Evolutionary conservation across 1,140 invertebrate genomes (phyloP).

Genomic region (Anastrepha obliqua): DNA sequence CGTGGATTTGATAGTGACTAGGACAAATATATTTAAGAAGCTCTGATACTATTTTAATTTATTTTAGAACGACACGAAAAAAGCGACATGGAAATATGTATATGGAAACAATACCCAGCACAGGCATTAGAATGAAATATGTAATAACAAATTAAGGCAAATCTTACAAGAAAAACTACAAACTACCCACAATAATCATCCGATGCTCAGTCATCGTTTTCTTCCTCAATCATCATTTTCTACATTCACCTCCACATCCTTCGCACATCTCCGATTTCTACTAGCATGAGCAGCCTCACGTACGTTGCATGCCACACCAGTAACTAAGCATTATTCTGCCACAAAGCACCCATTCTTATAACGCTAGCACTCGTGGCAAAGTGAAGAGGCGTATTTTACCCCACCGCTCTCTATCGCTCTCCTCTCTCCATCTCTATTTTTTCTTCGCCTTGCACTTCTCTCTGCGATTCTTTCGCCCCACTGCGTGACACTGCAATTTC

Average conservation of each 20-base stretch:
- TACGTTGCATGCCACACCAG: constrained; percentile 5
- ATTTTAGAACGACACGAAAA: too few species aligned
- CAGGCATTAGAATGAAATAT: not conserved
- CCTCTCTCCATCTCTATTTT: too few species aligned
- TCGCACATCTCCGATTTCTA: not conserved
- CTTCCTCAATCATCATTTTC: not conserved
- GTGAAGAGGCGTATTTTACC: constrained; percentile 9
- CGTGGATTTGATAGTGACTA: too few species aligned
- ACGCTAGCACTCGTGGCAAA: not conserved
- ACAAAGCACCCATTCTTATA: not conserved
- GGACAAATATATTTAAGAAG: too few species aligned
- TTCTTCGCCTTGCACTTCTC: too few species aligned
- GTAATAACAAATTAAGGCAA: not conserved
- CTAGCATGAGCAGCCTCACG: not conserved
- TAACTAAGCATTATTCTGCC: not conserved
- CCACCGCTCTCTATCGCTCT: not conserved
- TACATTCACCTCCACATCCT: not conserved
- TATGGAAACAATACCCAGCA: too few species aligned
- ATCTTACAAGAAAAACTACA: not conserved
- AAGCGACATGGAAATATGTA: too few species aligned
- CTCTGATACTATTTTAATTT: too few species aligned
- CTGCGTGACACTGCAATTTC: not conserved
- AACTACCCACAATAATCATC: not conserved
- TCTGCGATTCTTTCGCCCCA: too few species aligned
- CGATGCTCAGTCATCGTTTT: not conserved